Conservation (phyloP, 1,140 invertebrate genomes). For the Procambarus virginalis region DNA sequence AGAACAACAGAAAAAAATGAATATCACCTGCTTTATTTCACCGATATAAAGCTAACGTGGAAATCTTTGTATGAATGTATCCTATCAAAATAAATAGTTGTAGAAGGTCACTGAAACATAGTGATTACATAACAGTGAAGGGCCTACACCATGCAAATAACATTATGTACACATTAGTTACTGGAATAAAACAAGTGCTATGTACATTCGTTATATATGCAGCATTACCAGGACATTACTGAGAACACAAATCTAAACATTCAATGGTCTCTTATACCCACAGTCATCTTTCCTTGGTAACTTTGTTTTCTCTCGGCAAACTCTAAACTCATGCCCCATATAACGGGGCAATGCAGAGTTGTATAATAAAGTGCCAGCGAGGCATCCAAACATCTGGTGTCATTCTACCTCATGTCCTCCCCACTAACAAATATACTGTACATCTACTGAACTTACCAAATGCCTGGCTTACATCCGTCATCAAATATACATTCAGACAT, state of each 20-base stretch:
- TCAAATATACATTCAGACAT: conserved; percentile 45
- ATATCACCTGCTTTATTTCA: not conserved
- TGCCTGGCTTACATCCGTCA: conserved; percentile 7
- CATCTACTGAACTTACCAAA: conserved; percentile 22
- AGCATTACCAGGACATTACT: conserved; percentile 59
- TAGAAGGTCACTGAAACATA: conserved; percentile 49
- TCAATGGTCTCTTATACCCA: not conserved
- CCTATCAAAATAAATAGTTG: conserved; percentile 57
- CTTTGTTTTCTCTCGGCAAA: not conserved
- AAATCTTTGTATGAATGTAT: conserved; percentile 23
- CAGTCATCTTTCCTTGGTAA: conserved; percentile 22
- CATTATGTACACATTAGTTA: conserved; percentile 63
- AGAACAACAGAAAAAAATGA: not conserved
- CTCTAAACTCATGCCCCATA: conserved; percentile 22
- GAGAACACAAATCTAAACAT: not conserved
- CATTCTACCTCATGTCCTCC: conserved; percentile 8
- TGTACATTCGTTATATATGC: conserved; percentile 68
- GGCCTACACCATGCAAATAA: conserved; percentile 61
- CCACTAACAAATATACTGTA: conserved; percentile 33
- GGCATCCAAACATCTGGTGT: not conserved
- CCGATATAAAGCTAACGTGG: not conserved
- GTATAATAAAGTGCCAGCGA: not conserved
- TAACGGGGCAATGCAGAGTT: conserved; percentile 33
- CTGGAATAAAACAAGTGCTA: conserved; percentile 67
- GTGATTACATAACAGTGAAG: conserved; percentile 63